A percentile compares a stretch with the other conserved stretches of the same genome.
Conservation (phyloP, 2,888 invertebrate species). For the Athetis lepigone region DNA sequence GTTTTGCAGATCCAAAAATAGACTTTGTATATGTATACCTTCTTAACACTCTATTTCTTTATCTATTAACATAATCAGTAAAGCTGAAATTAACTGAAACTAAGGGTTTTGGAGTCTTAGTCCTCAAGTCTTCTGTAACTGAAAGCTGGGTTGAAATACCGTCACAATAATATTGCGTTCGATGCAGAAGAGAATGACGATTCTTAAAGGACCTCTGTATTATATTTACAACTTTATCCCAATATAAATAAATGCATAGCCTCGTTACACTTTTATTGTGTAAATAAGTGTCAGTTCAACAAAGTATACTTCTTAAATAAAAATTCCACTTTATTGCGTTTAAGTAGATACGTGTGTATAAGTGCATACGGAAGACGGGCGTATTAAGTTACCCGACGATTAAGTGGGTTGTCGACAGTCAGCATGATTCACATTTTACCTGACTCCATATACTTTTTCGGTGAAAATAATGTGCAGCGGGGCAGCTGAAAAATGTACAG, state of each 20-base stretch:
- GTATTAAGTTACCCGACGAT: conserved; percentile 77
- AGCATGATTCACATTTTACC: conserved; percentile 78
- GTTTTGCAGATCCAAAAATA: no score
- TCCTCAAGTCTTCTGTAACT: no score
- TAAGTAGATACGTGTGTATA: conserved; percentile 48
- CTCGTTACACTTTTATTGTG: conserved; percentile 66
- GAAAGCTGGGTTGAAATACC: no score
- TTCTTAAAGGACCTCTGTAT: conserved; percentile 38
- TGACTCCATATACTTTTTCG: conserved; percentile 66
- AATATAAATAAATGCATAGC: conserved; percentile 58
- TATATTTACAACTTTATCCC: conserved; percentile 44
- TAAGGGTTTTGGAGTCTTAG: no score
- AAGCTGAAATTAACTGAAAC: no score
- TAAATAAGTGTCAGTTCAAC: conserved; percentile 60
- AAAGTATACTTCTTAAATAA: conserved; percentile 63
- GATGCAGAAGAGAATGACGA: no score
- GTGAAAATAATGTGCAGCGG: conserved; percentile 64
- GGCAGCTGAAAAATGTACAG: conserved; percentile 61
- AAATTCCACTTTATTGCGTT: conserved; percentile 67
- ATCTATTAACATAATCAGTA: no score
- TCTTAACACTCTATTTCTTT: no score
- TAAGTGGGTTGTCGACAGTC: conserved; percentile 76
- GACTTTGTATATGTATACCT: no score
- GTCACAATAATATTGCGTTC: no score
- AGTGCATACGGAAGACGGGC: conserved; percentile 70